Evolutionary conservation across 2,888 invertebrate species (phyloP).

Genomic region (Tolmerus cingulatus): DNA sequence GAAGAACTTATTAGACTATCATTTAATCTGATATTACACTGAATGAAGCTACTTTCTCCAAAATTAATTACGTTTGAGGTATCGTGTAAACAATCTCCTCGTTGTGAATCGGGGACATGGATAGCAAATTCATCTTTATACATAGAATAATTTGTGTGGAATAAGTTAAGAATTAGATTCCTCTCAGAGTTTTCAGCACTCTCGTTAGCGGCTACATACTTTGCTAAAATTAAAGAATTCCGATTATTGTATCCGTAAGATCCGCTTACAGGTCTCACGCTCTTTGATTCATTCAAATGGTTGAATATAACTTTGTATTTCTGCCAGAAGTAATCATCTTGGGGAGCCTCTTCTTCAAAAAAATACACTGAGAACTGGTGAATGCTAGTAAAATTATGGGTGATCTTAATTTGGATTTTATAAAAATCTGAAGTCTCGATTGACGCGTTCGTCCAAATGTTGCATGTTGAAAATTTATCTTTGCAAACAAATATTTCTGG

Average conservation of each 20-base stretch:
- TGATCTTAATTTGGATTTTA: slow-evolving; percentile 50
- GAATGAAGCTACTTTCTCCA: slow-evolving; percentile 55
- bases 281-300: slow-evolving; percentile 48
- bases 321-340: slow-evolving; percentile 52
- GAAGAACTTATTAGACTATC: slow-evolving; percentile 44
- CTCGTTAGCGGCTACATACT: slow-evolving; percentile 52
- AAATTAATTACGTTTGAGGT: slow-evolving; percentile 52
- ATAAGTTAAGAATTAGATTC: slow-evolving; percentile 54
- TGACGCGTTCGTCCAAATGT: neutral
- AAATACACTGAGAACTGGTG: slow-evolving; percentile 13
- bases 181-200: slow-evolving; percentile 48
- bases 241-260: slow-evolving; percentile 57
- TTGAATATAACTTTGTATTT: slow-evolving; percentile 53
- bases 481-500: slow-evolving; percentile 29
- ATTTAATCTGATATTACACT: slow-evolving; percentile 55
- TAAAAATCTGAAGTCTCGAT: slow-evolving; percentile 31
- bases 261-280: slow-evolving; percentile 51
- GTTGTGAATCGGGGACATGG: slow-evolving; percentile 9
- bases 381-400: slow-evolving; percentile 54
- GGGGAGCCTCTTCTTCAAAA: neutral
- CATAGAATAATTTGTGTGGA: slow-evolving; percentile 45
- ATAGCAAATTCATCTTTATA: slow-evolving; percentile 28
- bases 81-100: slow-evolving; percentile 7
- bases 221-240: slow-evolving; percentile 55
- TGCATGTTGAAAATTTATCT: neutral